phyloP scores from a whole-genome alignment of 2,113 vertebrate genomes.

The Mionectes macconnelli region DNA sequence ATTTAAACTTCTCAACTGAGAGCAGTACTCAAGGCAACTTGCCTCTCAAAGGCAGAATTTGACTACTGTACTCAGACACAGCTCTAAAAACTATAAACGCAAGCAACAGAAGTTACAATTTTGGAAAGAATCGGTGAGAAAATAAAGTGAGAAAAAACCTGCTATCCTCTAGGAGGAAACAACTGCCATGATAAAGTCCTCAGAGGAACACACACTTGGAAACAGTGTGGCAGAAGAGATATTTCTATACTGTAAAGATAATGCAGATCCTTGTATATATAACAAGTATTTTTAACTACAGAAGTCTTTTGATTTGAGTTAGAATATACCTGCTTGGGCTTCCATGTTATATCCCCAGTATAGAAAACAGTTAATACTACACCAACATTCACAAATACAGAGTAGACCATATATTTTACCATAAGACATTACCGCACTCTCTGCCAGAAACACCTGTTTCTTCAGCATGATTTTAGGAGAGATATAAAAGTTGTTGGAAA shows the following conservation, averaged over 20 bases:
- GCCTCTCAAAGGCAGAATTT: not conserved
- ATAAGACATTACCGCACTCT: not conserved
- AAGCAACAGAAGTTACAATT: not conserved
- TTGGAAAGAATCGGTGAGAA: not conserved
- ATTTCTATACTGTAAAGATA: not conserved
- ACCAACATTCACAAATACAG: not conserved
- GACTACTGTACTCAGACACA: not conserved
- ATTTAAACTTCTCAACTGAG: not conserved
- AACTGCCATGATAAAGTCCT: not conserved
- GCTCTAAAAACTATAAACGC: not conserved
- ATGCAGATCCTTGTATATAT: not conserved
- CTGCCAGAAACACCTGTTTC: not conserved
- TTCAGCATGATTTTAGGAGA: not conserved
- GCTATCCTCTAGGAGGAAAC: not conserved
- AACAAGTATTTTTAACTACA: not conserved
- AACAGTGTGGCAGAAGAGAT: not conserved
- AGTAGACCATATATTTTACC: not conserved
- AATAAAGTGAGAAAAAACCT: not conserved
- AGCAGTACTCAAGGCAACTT: not conserved
- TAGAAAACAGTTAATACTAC: not conserved
- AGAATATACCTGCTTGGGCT: not conserved
- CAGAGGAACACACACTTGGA: not conserved
- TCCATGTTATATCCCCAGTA: not conserved
- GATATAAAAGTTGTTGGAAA: not conserved
- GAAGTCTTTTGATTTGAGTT: not conserved